A percentile compares a stretch with the other conserved stretches of the same genome.
Conservation (phyloP, 2,113 vertebrate species). For the Sinosuthora webbiana region DNA sequence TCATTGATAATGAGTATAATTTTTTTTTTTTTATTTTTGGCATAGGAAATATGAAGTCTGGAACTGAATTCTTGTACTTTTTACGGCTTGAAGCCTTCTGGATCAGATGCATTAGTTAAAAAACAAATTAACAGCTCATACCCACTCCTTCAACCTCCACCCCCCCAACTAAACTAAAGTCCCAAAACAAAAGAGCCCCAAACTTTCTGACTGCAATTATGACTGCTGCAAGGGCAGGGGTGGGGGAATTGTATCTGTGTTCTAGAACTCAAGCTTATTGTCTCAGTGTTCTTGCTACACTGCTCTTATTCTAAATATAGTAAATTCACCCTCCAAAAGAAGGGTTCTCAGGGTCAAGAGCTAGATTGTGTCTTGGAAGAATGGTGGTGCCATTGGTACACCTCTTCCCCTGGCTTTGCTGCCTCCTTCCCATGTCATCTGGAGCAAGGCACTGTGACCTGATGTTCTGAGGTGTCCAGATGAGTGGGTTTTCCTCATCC, state of each 20-base stretch:
- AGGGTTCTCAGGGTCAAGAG: not conserved
- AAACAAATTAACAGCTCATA: not conserved
- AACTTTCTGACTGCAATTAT: not conserved
- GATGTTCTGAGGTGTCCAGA: not conserved
- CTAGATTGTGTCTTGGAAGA: not conserved
- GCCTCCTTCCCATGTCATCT: not conserved
- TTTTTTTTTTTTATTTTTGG: not conserved
- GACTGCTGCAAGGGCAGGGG: not conserved
- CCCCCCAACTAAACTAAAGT: not conserved
- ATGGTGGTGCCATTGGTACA: not conserved
- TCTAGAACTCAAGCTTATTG: not conserved
- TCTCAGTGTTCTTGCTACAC: not conserved
- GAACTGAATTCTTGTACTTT: not conserved
- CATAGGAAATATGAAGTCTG: not conserved
- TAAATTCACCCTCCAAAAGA: not conserved
- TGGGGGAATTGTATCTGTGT: not conserved
- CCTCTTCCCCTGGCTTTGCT: rapidly evolving
- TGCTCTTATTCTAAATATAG: not conserved
- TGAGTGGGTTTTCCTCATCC: not conserved
- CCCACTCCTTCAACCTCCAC: not conserved
- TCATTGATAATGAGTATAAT: not conserved
- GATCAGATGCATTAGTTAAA: not conserved
- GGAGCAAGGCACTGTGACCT: not conserved
- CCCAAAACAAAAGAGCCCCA: not conserved
- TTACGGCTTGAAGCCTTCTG: not conserved